Percentiles rank a stretch among this genome's conserved stretches.
phyloP scores from a whole-genome alignment of 2,113 vertebrate species.

The Nothoprocta pentlandii region DNA sequence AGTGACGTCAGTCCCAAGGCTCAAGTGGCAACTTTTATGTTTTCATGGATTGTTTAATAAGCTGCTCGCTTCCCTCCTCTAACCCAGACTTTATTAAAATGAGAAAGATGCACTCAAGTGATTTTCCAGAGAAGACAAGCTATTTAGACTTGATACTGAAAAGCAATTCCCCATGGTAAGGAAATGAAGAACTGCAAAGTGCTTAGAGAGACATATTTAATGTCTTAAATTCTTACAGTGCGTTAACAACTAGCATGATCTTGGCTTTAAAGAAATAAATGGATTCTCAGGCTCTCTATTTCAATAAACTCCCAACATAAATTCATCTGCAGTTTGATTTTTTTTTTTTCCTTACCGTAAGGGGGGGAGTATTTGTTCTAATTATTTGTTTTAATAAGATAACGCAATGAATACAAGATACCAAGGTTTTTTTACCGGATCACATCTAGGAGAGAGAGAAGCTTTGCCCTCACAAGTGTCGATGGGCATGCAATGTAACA shows the following conservation, averaged over 20 bases:
- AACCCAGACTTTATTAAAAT: slow-evolving; percentile 73
- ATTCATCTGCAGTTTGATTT: slow-evolving; percentile 2
- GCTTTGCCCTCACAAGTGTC: background rate
- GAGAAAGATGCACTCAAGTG: slow-evolving; percentile 45
- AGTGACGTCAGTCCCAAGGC: slow-evolving; percentile 21
- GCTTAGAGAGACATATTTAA: slow-evolving; percentile 72
- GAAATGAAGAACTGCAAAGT: slow-evolving; percentile 68
- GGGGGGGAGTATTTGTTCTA: background rate
- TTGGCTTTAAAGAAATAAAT: slow-evolving; percentile 67
- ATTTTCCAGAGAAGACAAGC: slow-evolving; percentile 67
- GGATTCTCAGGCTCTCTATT: slow-evolving; percentile 65
- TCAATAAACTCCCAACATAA: slow-evolving; percentile 53
- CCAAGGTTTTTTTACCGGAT: background rate
- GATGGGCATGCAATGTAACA: background rate
- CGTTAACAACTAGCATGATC: slow-evolving; percentile 66
- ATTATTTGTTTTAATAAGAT: background rate
- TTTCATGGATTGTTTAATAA: slow-evolving; percentile 66
- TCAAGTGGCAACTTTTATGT: slow-evolving; percentile 51
- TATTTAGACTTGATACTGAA: slow-evolving; percentile 55
- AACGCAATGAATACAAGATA: background rate
- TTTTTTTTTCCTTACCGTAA: slow-evolving; percentile 14
- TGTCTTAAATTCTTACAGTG: slow-evolving; percentile 61
- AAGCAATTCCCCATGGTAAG: slow-evolving; percentile 64
- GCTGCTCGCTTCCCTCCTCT: slow-evolving; percentile 50
- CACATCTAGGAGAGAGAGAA: background rate